A percentile compares a stretch with the other conserved stretches of the same genome.
Evolutionary conservation across 2,797 vertebrate genomes (phyloP).

Genomic region (Brachyrhaphis roseni): DNA sequence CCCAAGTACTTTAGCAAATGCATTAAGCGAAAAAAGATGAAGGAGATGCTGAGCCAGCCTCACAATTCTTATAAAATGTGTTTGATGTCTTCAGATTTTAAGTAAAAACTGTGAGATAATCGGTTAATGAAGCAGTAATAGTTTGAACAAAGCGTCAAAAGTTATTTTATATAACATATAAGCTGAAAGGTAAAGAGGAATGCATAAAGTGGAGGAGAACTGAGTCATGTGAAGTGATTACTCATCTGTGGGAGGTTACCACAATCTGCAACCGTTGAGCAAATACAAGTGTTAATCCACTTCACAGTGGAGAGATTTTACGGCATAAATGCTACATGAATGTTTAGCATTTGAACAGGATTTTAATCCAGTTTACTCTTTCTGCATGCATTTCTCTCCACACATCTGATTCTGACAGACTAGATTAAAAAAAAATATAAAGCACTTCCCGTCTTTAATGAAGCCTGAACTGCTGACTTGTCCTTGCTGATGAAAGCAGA

Average conservation of each 20-base stretch:
- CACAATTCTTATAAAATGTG: slow-evolving; percentile 1
- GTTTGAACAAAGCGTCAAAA: slow-evolving; percentile 25
- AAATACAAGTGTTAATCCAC: slow-evolving; percentile 30
- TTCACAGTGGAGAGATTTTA: slow-evolving; percentile 16
- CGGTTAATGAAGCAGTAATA: slow-evolving; percentile 7
- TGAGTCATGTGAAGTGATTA: slow-evolving; percentile 36
- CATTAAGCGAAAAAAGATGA: slow-evolving; percentile 2
- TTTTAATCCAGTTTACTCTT: slow-evolving; percentile 8
- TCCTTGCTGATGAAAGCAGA: slow-evolving; percentile 44
- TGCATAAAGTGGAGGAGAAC: slow-evolving; percentile 16
- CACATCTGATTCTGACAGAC: slow-evolving; percentile 18
- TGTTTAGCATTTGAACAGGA: not conserved
- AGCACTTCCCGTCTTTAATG: slow-evolving; percentile 46
- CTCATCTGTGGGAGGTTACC: slow-evolving; percentile 30
- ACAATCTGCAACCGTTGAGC: slow-evolving; percentile 12
- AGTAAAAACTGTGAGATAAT: slow-evolving; percentile 20
- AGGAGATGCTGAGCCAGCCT: not conserved
- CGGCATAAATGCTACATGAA: slow-evolving; percentile 5
- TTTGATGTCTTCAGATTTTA: slow-evolving; percentile 15
- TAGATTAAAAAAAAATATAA: slow-evolving; percentile 29
- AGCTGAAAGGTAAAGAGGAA: slow-evolving; percentile 12
- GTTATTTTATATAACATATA: slow-evolving; percentile 20
- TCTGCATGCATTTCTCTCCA: not conserved
- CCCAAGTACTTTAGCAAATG: slow-evolving; percentile 9
- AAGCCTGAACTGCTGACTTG: slow-evolving; percentile 55